Conservation (phyloP, 2,113 vertebrate species). For the Kobus ellipsiprymnus region DNA sequence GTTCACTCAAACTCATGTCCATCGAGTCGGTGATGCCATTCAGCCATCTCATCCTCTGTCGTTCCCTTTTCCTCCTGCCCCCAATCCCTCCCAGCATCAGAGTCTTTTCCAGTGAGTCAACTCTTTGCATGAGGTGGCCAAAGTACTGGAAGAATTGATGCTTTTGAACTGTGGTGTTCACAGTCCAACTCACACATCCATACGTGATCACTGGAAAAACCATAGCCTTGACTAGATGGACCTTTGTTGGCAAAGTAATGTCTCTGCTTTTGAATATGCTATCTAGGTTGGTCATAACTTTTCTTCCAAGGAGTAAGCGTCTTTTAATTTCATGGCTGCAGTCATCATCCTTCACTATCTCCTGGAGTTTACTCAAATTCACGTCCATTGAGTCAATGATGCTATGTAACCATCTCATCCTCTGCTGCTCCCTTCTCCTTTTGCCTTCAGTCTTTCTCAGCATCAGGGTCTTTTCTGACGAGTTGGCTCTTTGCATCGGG, state of each 20-base stretch:
- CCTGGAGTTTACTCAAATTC: background rate
- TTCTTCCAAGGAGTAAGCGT: too few species aligned
- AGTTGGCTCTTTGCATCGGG: background rate
- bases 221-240: too few species aligned
- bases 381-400: background rate
- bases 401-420: background rate
- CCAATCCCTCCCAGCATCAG: background rate
- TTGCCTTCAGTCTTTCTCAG: background rate
- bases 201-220: too few species aligned
- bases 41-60: background rate
- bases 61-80: background rate
- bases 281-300: too few species aligned
- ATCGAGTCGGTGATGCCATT: background rate
- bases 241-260: too few species aligned
- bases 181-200: too few species aligned
- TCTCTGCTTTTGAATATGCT: too few species aligned
- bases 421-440: background rate
- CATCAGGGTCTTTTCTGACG: background rate
- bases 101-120: background rate
- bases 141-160: too few species aligned
- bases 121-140: background rate
- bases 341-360: background rate
- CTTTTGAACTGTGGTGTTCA: too few species aligned
- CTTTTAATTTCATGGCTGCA: too few species aligned
- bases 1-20: background rate